Percentiles rank a stretch among this genome's conserved stretches.
Evolutionary conservation across 1,140 invertebrate genomes (phyloP).

Genomic region (Eubasilissa regina): DNA sequence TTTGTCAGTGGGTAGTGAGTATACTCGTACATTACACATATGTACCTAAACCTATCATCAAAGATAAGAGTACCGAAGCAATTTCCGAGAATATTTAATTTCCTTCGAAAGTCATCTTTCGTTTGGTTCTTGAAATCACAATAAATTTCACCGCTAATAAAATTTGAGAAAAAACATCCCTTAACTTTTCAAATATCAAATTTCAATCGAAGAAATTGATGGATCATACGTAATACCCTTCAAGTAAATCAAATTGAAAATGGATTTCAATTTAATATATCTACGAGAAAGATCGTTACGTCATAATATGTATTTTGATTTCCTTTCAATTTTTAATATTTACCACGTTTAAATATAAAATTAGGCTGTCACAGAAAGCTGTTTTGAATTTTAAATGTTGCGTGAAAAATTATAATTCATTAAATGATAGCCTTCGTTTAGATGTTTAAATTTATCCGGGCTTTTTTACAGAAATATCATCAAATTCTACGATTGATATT

Average conservation of each 20-base stretch:
- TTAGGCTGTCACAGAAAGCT: not conserved
- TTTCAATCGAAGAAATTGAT: constrained; percentile 38
- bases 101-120: not conserved
- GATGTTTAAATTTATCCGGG: too few species aligned
- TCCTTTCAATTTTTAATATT: constrained; percentile 9
- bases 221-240: constrained; percentile 37
- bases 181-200: constrained; percentile 30
- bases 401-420: too few species aligned
- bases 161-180: constrained; percentile 14
- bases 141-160: constrained; percentile 35
- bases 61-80: too few species aligned
- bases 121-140: constrained; percentile 11
- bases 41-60: too few species aligned
- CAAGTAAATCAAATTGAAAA: constrained; percentile 44
- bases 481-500: too few species aligned
- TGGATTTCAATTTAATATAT: constrained; percentile 43
- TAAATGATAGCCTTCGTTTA: too few species aligned
- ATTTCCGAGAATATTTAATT: too few species aligned
- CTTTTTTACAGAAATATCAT: too few species aligned
- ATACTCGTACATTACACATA: too few species aligned
- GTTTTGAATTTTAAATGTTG: not conserved
- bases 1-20: too few species aligned
- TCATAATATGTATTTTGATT: constrained; percentile 15
- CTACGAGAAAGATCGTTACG: constrained; percentile 20
- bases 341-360: not conserved